A percentile compares a stretch with the other conserved stretches of the same genome.
phyloP scores from a whole-genome alignment of 2,888 invertebrate species.

The Dryobota labecula region DNA sequence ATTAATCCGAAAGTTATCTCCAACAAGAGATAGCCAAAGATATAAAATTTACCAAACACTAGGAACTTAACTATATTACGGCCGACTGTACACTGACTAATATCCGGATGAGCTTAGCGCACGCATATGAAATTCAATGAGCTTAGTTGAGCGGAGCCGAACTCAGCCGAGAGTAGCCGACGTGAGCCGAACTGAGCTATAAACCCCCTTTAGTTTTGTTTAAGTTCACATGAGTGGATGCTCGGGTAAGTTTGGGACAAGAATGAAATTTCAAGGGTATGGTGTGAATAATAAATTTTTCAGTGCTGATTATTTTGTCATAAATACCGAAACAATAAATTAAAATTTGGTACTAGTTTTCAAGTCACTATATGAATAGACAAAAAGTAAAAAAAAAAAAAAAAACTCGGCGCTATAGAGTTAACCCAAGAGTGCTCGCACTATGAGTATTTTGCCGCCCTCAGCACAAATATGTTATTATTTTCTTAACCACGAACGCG shows the following conservation, averaged over 20 bases:
- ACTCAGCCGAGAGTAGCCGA: conserved; percentile 24
- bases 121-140: conserved; percentile 74
- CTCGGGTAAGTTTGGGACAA: conserved; percentile 17
- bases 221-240: conserved; percentile 33
- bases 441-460: no score
- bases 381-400: not conserved
- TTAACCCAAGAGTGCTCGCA: no score
- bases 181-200: conserved; percentile 44
- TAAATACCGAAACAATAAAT: not conserved
- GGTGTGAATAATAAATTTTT: not conserved
- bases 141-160: conserved; percentile 36
- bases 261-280: conserved; percentile 27
- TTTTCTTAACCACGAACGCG: no score
- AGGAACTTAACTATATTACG: conserved; percentile 17
- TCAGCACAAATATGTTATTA: no score
- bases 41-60: conserved; percentile 5
- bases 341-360: no score
- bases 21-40: not conserved
- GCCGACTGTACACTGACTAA: conserved; percentile 55
- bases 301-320: conserved; percentile 11
- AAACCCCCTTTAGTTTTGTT: conserved; percentile 56
- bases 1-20: not conserved
- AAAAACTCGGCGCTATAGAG: not conserved
- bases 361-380: not conserved
- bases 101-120: conserved; percentile 63